These are phyloP conservation scores for Eupithecia dodoneata DNA, from an alignment of 2,888 invertebrate species.

Conservation along the genomic window DNA sequence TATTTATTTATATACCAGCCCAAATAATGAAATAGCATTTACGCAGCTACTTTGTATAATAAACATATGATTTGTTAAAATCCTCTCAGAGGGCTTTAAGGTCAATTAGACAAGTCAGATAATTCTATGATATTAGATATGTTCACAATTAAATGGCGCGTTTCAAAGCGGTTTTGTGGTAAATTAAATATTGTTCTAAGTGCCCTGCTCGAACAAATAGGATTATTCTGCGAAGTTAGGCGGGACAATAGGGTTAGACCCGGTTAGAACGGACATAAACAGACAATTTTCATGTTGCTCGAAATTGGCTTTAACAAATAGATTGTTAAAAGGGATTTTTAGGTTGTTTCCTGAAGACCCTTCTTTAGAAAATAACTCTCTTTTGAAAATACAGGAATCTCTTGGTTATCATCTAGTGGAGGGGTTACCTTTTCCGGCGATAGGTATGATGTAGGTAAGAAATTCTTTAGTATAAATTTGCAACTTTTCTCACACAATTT, in stretches of 20 bases:
- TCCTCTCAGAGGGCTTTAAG: not conserved
- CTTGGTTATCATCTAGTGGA: not conserved
- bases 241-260: slow-evolving; percentile 24
- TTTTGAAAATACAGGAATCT: slow-evolving; percentile 3
- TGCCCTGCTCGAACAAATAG: slow-evolving; percentile 14
- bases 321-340: slow-evolving; percentile 1
- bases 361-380: not conserved
- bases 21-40: not conserved
- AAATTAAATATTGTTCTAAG: not conserved
- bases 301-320: slow-evolving; percentile 32
- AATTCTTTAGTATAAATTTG: not conserved
- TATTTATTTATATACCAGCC: too few species aligned
- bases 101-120: slow-evolving; percentile 10
- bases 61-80: not conserved
- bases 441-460: not conserved
- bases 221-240: slow-evolving; percentile 30
- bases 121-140: slow-evolving; percentile 9
- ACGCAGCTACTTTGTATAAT: not conserved
- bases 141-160: slow-evolving; percentile 8
- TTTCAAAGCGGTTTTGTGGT: slow-evolving; percentile 20
- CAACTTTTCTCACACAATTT: not conserved
- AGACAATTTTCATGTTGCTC: slow-evolving; percentile 34
- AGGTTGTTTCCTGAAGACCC: not conserved
- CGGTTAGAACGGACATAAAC: slow-evolving; percentile 30
- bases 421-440: not conserved